Percentiles rank a stretch among this genome's conserved stretches.
Evolutionary conservation across 2,888 invertebrate genomes (phyloP).

Genomic region (Meteorus colon): DNA sequence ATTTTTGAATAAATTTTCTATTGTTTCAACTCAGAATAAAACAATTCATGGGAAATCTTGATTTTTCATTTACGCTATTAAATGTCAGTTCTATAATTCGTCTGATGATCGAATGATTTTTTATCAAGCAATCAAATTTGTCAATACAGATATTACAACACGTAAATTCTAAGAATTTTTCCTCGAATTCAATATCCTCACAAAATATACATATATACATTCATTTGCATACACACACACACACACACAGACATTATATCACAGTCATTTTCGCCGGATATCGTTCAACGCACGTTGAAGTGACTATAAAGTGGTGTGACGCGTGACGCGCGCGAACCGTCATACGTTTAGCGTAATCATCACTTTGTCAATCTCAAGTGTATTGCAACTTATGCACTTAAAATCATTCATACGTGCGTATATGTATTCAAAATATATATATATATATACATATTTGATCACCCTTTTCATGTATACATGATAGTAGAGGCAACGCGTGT

Average conservation of each 20-base stretch:
- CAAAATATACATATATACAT: neutral
- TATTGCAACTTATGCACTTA: slow-evolving; percentile 56
- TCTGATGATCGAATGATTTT: too few species aligned
- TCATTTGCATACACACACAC: neutral
- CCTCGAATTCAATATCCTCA: neutral
- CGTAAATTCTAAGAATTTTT: too few species aligned
- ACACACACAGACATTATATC: neutral
- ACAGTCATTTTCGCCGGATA: slow-evolving; percentile 70
- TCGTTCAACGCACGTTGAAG: slow-evolving; percentile 68
- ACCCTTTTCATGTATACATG: neutral
- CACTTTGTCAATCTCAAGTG: slow-evolving; percentile 59
- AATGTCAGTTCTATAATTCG: too few species aligned
- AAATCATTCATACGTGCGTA: slow-evolving; percentile 42
- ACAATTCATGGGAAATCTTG: too few species aligned
- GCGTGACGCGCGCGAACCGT: slow-evolving; percentile 70
- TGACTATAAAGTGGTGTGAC: slow-evolving; percentile 71
- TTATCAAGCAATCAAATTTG: too few species aligned
- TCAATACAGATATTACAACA: too few species aligned
- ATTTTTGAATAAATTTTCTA: too few species aligned
- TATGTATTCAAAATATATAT: slow-evolving; percentile 37
- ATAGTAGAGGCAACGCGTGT: neutral
- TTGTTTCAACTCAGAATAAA: too few species aligned
- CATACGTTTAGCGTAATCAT: slow-evolving; percentile 69
- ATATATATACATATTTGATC: neutral
- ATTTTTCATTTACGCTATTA: too few species aligned